A percentile compares a stretch with the other conserved stretches of the same genome.
Evolutionary conservation across 2,113 vertebrate genomes (phyloP).

Genomic region (Promerops cafer): DNA sequence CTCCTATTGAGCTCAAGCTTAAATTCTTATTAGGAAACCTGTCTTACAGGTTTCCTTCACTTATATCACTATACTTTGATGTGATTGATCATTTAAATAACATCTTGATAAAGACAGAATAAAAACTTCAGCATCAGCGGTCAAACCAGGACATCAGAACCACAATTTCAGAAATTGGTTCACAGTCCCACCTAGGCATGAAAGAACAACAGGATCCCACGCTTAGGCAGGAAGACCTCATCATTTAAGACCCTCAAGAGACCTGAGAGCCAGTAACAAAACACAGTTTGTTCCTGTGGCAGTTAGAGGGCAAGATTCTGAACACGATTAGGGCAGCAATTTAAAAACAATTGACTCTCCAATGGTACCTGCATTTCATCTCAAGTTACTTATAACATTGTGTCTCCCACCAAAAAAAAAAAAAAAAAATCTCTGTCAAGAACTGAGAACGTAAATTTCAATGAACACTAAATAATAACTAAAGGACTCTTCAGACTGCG

Average conservation of each 20-base stretch:
- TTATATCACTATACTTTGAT: background rate
- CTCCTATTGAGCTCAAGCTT: no score
- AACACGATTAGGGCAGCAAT: background rate
- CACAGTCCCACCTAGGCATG: background rate
- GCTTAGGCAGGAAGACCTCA: background rate
- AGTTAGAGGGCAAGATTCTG: background rate
- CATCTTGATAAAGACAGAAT: background rate
- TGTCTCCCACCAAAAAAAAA: background rate
- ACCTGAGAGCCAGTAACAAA: background rate
- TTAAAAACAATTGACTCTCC: background rate
- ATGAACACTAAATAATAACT: background rate
- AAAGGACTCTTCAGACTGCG: background rate
- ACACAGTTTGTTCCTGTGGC: background rate
- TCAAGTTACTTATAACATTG: background rate
- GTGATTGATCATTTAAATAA: background rate
- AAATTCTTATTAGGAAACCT: fast-evolving
- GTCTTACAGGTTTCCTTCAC: background rate
- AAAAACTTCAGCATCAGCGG: background rate
- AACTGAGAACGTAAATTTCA: background rate
- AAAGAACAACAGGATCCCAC: background rate
- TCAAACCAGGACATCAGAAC: background rate
- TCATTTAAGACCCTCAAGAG: background rate
- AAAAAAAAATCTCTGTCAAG: background rate
- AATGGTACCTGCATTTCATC: background rate
- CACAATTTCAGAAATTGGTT: fast-evolving